phyloP scores from a whole-genome alignment of 1,140 invertebrate species.

The Nixonia krombeini region DNA sequence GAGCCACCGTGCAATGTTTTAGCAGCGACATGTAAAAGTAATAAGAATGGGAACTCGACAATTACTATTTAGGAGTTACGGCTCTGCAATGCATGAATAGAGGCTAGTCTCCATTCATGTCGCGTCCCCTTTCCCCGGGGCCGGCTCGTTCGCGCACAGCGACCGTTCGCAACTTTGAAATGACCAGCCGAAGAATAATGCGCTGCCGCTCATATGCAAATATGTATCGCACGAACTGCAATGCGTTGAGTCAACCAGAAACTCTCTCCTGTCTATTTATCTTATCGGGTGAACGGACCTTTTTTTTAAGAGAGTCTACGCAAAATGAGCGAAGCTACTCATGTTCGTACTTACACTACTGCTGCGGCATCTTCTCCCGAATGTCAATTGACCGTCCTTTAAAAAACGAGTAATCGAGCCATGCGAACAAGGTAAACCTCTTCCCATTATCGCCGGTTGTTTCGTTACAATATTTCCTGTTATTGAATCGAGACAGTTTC shows the following conservation, averaged over 20 bases:
- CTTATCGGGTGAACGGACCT: constrained; percentile 44
- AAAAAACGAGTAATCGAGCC: not conserved
- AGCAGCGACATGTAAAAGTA: constrained; percentile 32
- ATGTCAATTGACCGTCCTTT: constrained; percentile 22
- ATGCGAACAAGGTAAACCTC: constrained; percentile 2
- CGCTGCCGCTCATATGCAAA: not conserved
- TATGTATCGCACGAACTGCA: too few species aligned
- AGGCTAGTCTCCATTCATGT: constrained; percentile 53
- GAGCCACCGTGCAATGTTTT: constrained; percentile 21
- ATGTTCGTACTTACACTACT: constrained; percentile 18
- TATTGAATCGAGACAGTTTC: too few species aligned
- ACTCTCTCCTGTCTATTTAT: constrained; percentile 24
- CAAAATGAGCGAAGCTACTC: constrained; percentile 17
- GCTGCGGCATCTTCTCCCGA: constrained; percentile 15
- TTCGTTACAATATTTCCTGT: not conserved
- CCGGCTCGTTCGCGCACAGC: not conserved
- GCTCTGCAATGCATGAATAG: constrained; percentile 53
- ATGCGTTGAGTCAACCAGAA: not conserved
- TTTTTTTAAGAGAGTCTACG: constrained; percentile 31
- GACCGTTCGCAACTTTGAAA: constrained; percentile 7
- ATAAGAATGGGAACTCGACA: constrained; percentile 47
- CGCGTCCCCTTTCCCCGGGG: constrained; percentile 2
- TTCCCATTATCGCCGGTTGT: constrained; percentile 7
- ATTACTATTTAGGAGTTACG: constrained; percentile 57
- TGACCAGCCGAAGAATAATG: constrained; percentile 1